Base-by-base conservation (phyloP, 2,888 invertebrate species). In the Diplolepis rosae region DNA sequence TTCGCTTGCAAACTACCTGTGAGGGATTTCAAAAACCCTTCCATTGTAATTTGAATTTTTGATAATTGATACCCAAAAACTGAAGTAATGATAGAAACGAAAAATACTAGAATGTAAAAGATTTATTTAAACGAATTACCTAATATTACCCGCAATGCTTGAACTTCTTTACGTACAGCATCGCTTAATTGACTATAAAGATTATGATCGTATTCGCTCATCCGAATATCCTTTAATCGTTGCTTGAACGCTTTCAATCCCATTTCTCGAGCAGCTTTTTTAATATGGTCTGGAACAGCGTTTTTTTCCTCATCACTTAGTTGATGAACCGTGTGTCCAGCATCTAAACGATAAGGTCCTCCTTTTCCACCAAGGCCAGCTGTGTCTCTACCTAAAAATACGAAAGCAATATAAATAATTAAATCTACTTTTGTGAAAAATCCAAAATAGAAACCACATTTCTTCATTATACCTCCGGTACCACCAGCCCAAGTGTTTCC, bases 401-500 rank as follows among this genome's bases (percentile, higher is more conserved):
- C 51, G 74, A 52, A 13, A 30, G 9, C 7, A 52, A 28, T 50
- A 7, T 9, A 11, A 11, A 50, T 48, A 35, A 35, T 39, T 5
- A 32, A 48, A 22, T 2, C 15, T 48, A 1, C 27, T 11, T n/a
- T n/a, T n/a, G n/a, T n/a, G n/a, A n/a, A n/a, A n/a, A n/a, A n/a
- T n/a, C n/a, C n/a, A n/a, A n/a, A n/a, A n/a, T n/a, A n/a, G n/a
- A n/a, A n/a, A n/a, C n/a, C n/a, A n/a, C n/a, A n/a, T n/a, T n/a
- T n/a, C n/a, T n/a, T n/a, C n/a, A n/a, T n/a, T 70, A 22, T 77
- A 24, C 97, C 98, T 39, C 97, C 98, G 9, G 94, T 95, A 66
- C 98, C 98, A 32, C 98, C 98, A 54, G 98, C 98, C 98, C 98
- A 99, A 0, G 95, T 96, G 86, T 97, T 97, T 0, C 98, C 98